Conservation (phyloP, 2,113 vertebrate genomes). For the Oryzias javanicus region DNA sequence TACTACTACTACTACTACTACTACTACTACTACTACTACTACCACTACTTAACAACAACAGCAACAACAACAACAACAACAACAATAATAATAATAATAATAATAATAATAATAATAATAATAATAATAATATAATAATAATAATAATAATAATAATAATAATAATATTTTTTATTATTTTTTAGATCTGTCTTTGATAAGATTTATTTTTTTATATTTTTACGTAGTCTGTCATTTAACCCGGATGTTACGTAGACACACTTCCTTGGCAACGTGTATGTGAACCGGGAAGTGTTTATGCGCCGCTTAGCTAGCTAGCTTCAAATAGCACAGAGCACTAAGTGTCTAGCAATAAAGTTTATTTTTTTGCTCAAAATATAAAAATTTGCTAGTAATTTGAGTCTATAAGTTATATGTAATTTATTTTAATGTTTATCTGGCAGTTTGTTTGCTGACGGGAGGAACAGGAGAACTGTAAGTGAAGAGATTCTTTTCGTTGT, state of each 20-base stretch:
- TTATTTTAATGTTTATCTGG: neutral
- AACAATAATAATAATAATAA: no score
- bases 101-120: no score
- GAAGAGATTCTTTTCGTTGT: slow-evolving; percentile 26
- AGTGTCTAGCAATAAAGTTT: slow-evolving; percentile 40
- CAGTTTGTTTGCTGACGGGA: slow-evolving; percentile 14
- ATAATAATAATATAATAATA: no score
- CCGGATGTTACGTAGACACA: slow-evolving; percentile 30
- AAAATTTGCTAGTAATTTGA: neutral
- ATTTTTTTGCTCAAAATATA: neutral
- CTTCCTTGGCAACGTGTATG: slow-evolving; percentile 69
- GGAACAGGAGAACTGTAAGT: slow-evolving; percentile 43
- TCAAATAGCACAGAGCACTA: slow-evolving; percentile 12
- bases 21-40: no score
- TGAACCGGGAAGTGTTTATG: slow-evolving; percentile 76
- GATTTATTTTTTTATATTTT: neutral
- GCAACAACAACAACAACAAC: no score
- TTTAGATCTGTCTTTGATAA: neutral
- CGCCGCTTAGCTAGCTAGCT: slow-evolving; percentile 23
- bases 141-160: no score
- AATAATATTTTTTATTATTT: no score
- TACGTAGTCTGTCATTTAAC: slow-evolving; percentile 30
- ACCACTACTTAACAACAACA: no score
- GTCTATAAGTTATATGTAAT: slow-evolving; percentile 8
- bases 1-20: no score